Evolutionary conservation across 92 coral and sea anemone genomes (phyloP).

Genomic region (Montipora capitata): DNA sequence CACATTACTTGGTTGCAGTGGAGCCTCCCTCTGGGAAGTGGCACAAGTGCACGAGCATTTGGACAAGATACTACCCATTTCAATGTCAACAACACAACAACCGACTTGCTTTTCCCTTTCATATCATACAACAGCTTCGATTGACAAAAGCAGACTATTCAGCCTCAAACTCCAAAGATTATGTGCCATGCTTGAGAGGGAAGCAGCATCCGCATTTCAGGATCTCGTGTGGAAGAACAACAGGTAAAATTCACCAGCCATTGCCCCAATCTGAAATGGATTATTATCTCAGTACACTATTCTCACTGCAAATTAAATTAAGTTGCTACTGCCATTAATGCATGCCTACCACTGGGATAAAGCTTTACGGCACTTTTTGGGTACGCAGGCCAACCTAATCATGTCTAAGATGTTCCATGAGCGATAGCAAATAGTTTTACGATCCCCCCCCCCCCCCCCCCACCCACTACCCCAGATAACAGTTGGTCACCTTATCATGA

Average conservation of each 20-base stretch:
- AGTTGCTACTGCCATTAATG: too few relatives aligned
- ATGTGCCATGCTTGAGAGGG: background rate
- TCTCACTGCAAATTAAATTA: too few relatives aligned
- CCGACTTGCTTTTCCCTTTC: constrained; percentile 16
- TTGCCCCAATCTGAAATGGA: background rate
- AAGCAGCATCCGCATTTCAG: background rate
- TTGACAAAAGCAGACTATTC: background rate
- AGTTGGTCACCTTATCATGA: too few relatives aligned
- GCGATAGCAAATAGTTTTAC: too few relatives aligned
- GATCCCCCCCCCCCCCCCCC: too few relatives aligned
- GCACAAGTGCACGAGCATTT: constrained; percentile 25
- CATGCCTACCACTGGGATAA: too few relatives aligned
- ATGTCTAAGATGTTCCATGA: too few relatives aligned
- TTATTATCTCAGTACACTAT: background rate
- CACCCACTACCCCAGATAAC: too few relatives aligned
- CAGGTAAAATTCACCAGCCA: background rate
- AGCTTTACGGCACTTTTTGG: too few relatives aligned
- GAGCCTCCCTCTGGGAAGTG: background rate
- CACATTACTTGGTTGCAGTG: constrained; percentile 20
- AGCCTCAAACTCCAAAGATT: background rate
- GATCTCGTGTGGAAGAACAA: background rate
- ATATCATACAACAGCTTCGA: constrained; percentile 17
- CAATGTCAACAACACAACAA: background rate
- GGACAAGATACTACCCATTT: constrained; percentile 29
- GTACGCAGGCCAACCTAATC: too few relatives aligned